phyloP scores from a whole-genome alignment of 2,797 vertebrate species.

The Philypnodon macrostomus region DNA sequence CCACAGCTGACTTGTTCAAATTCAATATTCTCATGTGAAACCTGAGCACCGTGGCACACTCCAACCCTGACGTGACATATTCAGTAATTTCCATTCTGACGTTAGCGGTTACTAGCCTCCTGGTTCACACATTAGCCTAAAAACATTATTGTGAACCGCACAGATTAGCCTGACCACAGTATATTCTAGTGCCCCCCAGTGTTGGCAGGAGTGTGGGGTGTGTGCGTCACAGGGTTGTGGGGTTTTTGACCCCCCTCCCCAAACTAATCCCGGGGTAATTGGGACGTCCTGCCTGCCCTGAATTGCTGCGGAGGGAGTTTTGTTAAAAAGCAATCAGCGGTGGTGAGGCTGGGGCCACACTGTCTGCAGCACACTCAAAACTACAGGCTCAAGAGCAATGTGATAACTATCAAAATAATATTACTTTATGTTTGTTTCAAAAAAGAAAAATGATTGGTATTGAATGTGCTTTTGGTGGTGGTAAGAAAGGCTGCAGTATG shows the following conservation, averaged over 20 bases:
- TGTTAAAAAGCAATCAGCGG: slow-evolving; percentile 60
- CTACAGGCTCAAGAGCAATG: neutral
- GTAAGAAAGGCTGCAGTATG: too few species aligned
- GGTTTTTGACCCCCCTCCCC: slow-evolving; percentile 41
- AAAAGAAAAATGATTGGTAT: too few species aligned
- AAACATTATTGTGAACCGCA: slow-evolving; percentile 24
- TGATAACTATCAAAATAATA: neutral
- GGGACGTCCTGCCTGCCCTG: slow-evolving; percentile 65
- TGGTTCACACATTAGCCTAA: slow-evolving; percentile 48
- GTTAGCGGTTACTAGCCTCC: slow-evolving; percentile 17
- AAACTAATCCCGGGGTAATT: slow-evolving; percentile 66
- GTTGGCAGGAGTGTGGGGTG: slow-evolving; percentile 15
- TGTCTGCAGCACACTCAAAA: slow-evolving; percentile 45
- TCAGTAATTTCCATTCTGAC: slow-evolving; percentile 26
- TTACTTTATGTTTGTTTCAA: neutral
- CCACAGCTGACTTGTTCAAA: slow-evolving; percentile 29
- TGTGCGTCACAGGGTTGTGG: slow-evolving; percentile 23
- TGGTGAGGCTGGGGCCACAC: slow-evolving; percentile 48
- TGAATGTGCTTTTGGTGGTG: too few species aligned
- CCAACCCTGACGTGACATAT: slow-evolving; percentile 25
- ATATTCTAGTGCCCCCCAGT: slow-evolving; percentile 5
- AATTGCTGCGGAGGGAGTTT: slow-evolving; percentile 51
- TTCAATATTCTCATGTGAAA: slow-evolving; percentile 34
- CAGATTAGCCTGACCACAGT: slow-evolving; percentile 32
- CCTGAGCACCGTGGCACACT: slow-evolving; percentile 9